These are phyloP conservation scores for Plotosus lineatus DNA, from an alignment of 2,113 vertebrate genomes.

Conservation along the genomic window DNA sequence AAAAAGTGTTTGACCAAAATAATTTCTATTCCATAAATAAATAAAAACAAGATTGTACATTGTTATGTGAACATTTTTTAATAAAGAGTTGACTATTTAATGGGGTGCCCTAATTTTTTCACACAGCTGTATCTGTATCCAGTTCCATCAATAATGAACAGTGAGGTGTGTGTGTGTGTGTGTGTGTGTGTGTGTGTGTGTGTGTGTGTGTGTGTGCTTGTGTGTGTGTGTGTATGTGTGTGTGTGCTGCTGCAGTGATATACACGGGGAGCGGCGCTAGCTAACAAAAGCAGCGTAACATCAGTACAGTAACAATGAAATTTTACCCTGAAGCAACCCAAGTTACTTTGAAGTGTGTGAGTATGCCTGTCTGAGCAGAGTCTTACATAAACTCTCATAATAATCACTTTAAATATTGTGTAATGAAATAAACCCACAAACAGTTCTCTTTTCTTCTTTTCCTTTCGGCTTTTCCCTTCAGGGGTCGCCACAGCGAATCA, in stretches of 20 bases:
- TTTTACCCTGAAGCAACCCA: background rate
- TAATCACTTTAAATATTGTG: background rate
- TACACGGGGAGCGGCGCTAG: background rate
- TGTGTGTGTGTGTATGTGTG: background rate
- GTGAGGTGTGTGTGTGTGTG: background rate
- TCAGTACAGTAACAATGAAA: conserved; percentile 9
- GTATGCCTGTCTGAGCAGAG: background rate
- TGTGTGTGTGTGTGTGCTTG: background rate
- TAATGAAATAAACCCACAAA: background rate
- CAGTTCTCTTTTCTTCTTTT: too few relatives aligned
- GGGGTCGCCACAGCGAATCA: too few relatives aligned
- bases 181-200: background rate
- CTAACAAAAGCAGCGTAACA: background rate
- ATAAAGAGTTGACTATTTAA: too few relatives aligned
- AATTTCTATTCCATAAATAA: too few relatives aligned
- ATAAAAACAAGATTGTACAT: too few relatives aligned
- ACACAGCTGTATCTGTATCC: background rate
- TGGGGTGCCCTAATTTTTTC: too few relatives aligned
- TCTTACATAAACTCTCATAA: background rate
- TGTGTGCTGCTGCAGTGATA: background rate
- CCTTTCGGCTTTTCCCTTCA: too few relatives aligned
- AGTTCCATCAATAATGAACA: background rate
- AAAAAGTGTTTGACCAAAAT: too few relatives aligned
- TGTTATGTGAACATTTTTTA: too few relatives aligned
- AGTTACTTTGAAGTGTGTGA: background rate